phyloP scores from a whole-genome alignment of 2,888 invertebrate species.

The Noctua janthina region DNA sequence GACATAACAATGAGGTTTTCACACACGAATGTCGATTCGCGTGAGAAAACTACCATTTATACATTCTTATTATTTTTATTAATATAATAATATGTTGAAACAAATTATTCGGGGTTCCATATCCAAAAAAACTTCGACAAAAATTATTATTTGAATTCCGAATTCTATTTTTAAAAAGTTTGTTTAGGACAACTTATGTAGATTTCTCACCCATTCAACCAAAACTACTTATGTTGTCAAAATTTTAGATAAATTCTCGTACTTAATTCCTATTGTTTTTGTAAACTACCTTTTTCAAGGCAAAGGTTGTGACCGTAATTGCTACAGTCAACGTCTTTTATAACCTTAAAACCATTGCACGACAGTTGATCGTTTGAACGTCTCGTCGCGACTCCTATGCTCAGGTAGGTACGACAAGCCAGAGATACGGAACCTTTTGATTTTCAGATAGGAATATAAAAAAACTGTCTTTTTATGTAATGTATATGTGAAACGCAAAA shows the following conservation, averaged over 20 bases:
- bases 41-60: background rate
- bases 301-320: constrained; percentile 13
- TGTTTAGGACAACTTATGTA: background rate
- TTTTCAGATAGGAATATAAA: background rate
- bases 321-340: constrained; percentile 27
- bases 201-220: background rate
- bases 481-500: background rate
- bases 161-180: background rate
- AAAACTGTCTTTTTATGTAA: background rate
- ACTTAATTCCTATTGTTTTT: background rate
- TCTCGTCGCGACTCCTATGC: constrained; percentile 8
- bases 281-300: constrained; percentile 9
- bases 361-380: constrained; percentile 39
- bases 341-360: constrained; percentile 41
- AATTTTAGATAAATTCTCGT: background rate
- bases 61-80: background rate
- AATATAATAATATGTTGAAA: background rate
- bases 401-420: constrained; percentile 9
- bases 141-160: background rate
- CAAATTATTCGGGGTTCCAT: background rate
- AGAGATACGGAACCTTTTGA: constrained; percentile 37
- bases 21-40: background rate
- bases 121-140: background rate
- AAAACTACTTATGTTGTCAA: background rate
- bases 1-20: background rate